These are phyloP conservation scores for Himalopsyche anomala DNA, from an alignment of 2,888 invertebrate genomes.

Conservation along the genomic window DNA sequence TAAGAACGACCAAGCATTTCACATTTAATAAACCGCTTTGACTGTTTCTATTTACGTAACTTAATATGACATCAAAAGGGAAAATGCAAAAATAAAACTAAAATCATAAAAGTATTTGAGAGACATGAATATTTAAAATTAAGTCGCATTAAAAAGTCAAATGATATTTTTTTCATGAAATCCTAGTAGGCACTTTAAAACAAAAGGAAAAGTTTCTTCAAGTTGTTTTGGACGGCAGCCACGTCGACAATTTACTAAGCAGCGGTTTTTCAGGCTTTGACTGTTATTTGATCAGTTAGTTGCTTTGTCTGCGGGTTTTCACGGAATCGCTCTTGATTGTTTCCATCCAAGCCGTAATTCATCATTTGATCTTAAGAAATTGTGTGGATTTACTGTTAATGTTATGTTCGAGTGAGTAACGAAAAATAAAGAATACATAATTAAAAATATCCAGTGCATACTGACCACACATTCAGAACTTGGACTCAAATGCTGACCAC, in stretches of 20 bases:
- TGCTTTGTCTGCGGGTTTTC: background rate
- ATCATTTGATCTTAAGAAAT: too few relatives aligned
- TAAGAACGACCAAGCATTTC: too few relatives aligned
- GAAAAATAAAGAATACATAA: too few relatives aligned
- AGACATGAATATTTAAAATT: slow-evolving; percentile 8
- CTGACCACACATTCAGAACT: too few relatives aligned
- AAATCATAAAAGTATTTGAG: background rate
- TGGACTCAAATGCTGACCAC: too few relatives aligned
- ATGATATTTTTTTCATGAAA: background rate
- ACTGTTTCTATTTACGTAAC: background rate
- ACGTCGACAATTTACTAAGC: background rate
- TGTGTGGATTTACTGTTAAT: too few relatives aligned
- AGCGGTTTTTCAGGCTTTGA: background rate
- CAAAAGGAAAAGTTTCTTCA: background rate
- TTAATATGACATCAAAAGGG: background rate
- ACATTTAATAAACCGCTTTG: too few relatives aligned
- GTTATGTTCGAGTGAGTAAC: too few relatives aligned
- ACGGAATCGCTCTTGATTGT: background rate
- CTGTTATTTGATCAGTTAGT: background rate
- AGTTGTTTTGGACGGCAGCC: background rate
- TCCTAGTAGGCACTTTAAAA: background rate
- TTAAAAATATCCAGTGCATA: too few relatives aligned
- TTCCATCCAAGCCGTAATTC: background rate
- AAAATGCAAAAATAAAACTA: background rate
- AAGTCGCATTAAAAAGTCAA: background rate